Evolutionary conservation across 1,140 invertebrate species (phyloP), one percentile per base, ranked within the genome.

Genomic region (Papilio polytes): DNA sequence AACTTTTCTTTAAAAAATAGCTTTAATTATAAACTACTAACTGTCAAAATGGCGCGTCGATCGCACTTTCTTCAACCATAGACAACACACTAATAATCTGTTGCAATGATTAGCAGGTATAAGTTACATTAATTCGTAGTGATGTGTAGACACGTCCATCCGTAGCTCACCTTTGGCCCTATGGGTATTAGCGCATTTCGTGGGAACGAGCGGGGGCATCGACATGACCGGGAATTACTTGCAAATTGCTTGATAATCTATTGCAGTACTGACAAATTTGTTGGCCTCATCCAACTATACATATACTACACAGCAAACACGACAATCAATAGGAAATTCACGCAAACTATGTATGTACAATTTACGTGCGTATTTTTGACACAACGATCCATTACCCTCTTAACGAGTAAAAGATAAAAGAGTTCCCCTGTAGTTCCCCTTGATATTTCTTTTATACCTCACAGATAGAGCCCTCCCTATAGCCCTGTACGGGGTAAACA

Each of bases 151-250:
- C 74, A 74, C 73, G 73, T 74, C 72, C 72, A 12, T 74, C 46
- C 74, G 74, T 76, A 76, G 13, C n/a, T 76, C 74, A 76, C 74
- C 74, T 76, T 46, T 76, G 46, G n/a, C 74, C 74, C 74, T n/a
- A 10, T 59, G 20, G 2, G 66, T 26, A 66, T 70, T 82, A 51
- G 74, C n/a, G 31, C 26, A 59, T 82, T 83, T 87, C 87, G 88
- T 91, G 89, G 87, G 88, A 89, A 89, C 83, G 78, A 70, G 46
- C 36, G 41, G 81, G 84, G 77, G 74, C 80, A 84, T 88, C 83
- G 86, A 85, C 85, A 80, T 83, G 80, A 41, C 83, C 85, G 82
- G 82, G 85, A 88, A 91, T 91, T 88, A 84, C 83, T 85, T 82
- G 86, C 88, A 88, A 91, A 90, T 90, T 89, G 87, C 85, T 48